Evolutionary conservation across 1,140 invertebrate species (phyloP).

Genomic region (Luehdorfia chinensis): DNA sequence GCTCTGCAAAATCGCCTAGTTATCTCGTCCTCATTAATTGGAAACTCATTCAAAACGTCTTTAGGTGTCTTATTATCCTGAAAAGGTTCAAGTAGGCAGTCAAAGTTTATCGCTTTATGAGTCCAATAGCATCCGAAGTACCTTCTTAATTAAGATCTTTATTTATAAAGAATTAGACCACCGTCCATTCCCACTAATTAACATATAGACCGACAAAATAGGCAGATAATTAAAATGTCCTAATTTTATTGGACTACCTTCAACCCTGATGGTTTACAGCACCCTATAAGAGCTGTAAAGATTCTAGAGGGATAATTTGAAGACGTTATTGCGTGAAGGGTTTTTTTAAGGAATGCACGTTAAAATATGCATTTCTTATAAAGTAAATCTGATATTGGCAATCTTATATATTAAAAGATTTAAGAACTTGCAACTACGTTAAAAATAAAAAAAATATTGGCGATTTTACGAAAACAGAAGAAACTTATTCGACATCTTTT

Average conservation of each 20-base stretch:
- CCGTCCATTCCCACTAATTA: conserved; percentile 50
- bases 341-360: conserved; percentile 4
- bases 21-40: conserved; percentile 38
- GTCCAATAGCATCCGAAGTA: conserved; percentile 54
- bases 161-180: conserved; percentile 62
- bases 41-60: conserved; percentile 42
- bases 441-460: too few relatives aligned
- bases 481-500: too few relatives aligned
- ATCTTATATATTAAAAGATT: too few relatives aligned
- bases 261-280: conserved; percentile 43
- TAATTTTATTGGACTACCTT: conserved; percentile 64
- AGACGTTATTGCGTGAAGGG: conserved; percentile 22
- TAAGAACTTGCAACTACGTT: too few relatives aligned
- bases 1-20: conserved; percentile 20
- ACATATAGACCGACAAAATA: conserved; percentile 60
- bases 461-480: too few relatives aligned
- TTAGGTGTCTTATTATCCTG: conserved; percentile 33
- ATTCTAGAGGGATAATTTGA: conserved; percentile 24
- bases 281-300: conserved; percentile 44
- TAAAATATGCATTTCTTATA: conserved; percentile 1
- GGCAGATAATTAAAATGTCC: conserved; percentile 70
- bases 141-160: conserved; percentile 68
- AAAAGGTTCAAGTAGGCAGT: conserved; percentile 59
- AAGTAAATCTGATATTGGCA: too few relatives aligned
- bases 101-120: conserved; percentile 59